A percentile compares a stretch with the other conserved stretches of the same genome.
phyloP scores from a whole-genome alignment of 1,140 invertebrate species.

The Calliphora vicina region DNA sequence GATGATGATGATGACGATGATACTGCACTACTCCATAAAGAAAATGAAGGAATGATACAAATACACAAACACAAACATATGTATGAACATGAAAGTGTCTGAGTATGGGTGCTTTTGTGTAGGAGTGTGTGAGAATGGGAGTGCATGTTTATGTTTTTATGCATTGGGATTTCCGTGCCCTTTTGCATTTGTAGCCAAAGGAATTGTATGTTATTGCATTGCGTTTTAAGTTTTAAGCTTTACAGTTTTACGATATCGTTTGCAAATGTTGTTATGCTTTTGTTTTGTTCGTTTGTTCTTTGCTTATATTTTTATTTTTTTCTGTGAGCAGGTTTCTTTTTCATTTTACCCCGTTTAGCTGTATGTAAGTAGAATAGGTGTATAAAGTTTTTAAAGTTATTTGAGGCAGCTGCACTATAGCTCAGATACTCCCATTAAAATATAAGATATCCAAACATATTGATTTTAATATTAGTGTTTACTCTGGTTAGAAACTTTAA shows the following conservation, averaged over 20 bases:
- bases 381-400: no score
- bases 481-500: no score
- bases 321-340: neutral
- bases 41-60: neutral
- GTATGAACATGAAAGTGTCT: neutral
- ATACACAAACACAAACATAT: neutral
- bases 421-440: no score
- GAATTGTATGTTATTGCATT: constrained; percentile 29
- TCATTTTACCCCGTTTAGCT: neutral
- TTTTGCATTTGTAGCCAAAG: constrained; percentile 26
- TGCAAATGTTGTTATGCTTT: constrained; percentile 17
- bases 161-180: constrained; percentile 25
- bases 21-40: neutral
- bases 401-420: no score
- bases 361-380: neutral
- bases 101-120: neutral
- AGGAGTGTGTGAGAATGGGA: neutral
- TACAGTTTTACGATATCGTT: constrained; percentile 15
- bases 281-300: neutral
- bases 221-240: constrained; percentile 33
- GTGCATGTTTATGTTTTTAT: neutral
- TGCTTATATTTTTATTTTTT: neutral
- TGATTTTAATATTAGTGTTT: no score
- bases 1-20: neutral
- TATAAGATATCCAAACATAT: no score